phyloP scores from a whole-genome alignment of 2,888 invertebrate species.

The Fragum fragum region DNA sequence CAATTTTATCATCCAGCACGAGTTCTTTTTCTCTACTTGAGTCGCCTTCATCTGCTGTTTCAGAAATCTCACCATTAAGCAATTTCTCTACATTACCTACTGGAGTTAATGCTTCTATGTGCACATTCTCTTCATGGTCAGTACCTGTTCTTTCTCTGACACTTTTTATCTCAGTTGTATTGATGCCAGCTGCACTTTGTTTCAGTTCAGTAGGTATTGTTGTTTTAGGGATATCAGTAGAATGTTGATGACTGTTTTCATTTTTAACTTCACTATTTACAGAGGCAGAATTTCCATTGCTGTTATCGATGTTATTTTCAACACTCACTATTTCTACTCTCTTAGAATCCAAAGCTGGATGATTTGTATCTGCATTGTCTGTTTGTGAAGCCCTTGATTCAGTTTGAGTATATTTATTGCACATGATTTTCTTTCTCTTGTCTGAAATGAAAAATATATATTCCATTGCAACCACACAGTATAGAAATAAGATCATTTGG shows the following conservation, averaged over 20 bases:
- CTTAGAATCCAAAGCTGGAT: not conserved
- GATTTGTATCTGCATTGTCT: not conserved
- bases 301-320: not conserved
- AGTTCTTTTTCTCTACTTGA: not conserved
- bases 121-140: not conserved
- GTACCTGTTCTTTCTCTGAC: not conserved
- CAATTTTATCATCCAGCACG: not conserved
- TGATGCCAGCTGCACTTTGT: not conserved
- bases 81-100: not conserved
- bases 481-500: no score
- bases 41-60: not conserved
- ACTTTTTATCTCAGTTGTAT: not conserved
- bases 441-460: not conserved
- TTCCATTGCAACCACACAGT: no score
- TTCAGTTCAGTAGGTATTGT: not conserved
- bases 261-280: not conserved
- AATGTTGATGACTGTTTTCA: not conserved
- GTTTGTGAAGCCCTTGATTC: slow-evolving; percentile 2
- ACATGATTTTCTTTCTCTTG: not conserved
- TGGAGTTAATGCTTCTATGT: not conserved
- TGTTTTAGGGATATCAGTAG: not conserved
- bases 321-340: not conserved
- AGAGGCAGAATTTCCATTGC: not conserved
- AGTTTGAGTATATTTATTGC: slow-evolving; percentile 6
- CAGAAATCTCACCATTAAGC: not conserved